Base-by-base conservation (phyloP, 2,888 invertebrate genomes). In the Blastobasis adustella region DNA sequence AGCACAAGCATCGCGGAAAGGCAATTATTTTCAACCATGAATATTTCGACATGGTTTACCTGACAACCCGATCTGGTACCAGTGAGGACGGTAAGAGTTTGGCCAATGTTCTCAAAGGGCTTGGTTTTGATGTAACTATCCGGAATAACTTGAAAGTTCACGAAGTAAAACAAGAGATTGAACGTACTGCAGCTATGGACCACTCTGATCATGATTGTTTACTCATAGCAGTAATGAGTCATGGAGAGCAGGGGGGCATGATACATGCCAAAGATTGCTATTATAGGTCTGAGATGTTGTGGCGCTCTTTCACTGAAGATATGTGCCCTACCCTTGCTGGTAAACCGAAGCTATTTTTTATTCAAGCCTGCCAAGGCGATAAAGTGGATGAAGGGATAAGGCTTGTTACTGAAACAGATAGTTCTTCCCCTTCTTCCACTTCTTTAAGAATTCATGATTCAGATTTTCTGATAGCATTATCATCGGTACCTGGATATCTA, bases 361-460 rank as follows among this genome's bases (percentile, higher is more conserved):
- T 95, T 58, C 93, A 98, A 91, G 97, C 98, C 52, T 98, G 98
- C 65, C 97, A 96, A 79, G 98, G 98, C n/a, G 95, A 96, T 73
- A 92, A 92, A 72, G 83, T 97, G 42, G 97, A 98, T 82, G 88
- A 90, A 47, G 96, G 96, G 10, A 89, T 93, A 38, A 91, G 91
- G 49, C 76, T 96, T 40, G 81, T 87, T 4, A 93, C 93, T 8
- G 94, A 95, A 77, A 95, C 95, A 6, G 96, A 96, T 82, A 95
- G 95, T 23, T 23, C 23, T 23, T 23, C 23, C 23, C 23, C 23
- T 5, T 90, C 91, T 37, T 84, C 90, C 4, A 81, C 86, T 57
- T 87, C 90, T 60, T 91, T 93, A 47, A 98, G 98, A 8, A 90
- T 93, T 42, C 96, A 97, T 82, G 2, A 23, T 23, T 97, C 98